Evolutionary conservation across 2,888 invertebrate species (phyloP).

Genomic region (Aproaerema taeniolella): DNA sequence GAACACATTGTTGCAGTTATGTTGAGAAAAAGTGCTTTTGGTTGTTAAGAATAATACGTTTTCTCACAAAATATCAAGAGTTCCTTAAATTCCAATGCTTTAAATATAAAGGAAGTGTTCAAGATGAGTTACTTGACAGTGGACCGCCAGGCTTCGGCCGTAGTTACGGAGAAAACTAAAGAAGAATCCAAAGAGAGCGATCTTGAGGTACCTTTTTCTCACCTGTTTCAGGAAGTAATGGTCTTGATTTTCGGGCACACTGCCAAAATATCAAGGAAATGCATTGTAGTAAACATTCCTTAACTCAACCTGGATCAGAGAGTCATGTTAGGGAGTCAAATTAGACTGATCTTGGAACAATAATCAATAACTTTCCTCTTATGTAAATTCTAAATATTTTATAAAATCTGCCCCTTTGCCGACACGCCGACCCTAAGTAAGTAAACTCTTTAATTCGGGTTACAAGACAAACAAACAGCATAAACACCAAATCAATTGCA

Average conservation of each 20-base stretch:
- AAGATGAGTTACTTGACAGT: slow-evolving; percentile 58
- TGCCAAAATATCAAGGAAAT: background rate
- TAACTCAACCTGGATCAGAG: too few relatives aligned
- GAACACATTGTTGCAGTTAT: too few relatives aligned
- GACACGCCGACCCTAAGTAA: too few relatives aligned
- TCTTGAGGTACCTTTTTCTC: slow-evolving; percentile 46
- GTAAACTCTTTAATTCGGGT: too few relatives aligned
- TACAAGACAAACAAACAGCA: too few relatives aligned
- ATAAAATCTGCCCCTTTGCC: too few relatives aligned
- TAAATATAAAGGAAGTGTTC: too few relatives aligned
- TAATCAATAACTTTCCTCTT: background rate
- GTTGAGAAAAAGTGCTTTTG: too few relatives aligned
- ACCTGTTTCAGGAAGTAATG: background rate
- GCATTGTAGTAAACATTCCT: background rate
- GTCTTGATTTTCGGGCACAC: background rate
- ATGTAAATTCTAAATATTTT: background rate
- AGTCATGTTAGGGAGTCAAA: background rate
- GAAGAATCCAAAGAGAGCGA: slow-evolving; percentile 49
- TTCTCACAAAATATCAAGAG: too few relatives aligned
- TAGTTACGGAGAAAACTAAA: slow-evolving; percentile 35
- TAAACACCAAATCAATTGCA: too few relatives aligned
- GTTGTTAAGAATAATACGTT: too few relatives aligned
- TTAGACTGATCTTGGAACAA: background rate
- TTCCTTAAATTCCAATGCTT: too few relatives aligned
- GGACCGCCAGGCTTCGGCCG: slow-evolving; percentile 38